Evolutionary conservation across 2,113 vertebrate genomes (phyloP), one percentile per base, ranked within the genome.

Genomic region (Rhizomys pruinosus): DNA sequence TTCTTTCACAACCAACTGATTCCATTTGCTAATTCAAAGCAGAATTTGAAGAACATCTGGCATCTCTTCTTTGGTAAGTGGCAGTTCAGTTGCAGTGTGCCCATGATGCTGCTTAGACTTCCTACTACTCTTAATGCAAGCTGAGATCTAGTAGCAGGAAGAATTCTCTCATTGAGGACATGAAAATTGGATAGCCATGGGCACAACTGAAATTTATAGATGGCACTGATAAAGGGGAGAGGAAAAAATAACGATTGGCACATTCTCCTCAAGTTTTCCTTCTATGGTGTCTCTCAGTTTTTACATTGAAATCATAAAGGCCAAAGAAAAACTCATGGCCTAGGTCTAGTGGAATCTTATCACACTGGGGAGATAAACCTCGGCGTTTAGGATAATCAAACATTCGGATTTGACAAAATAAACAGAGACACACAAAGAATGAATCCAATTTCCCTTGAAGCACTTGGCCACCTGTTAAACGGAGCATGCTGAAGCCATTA

Each of bases 401-500:
- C 16, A 20, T 6, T 20, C 84, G 29, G 15, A 34, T 8, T 25
- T 23, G 63, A 73, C 11, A 78, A 44, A n/a, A 17, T 2, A 13
- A 66, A 79, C 32, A 59, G 25, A 15, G 39, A 47, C 64, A 44
- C 15, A 0, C 0, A 34, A 29, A 73, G 52, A 69, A 39, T 12
- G 12, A 37, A 66, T 8, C 1, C 11, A 5, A 63, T 42, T 78
- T 86, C n/a, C 61, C 86, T 39, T 17, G 22, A 39, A 57, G n/a
- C n/a, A 25, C 1, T 10, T 39, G 27, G 17, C n/a, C 20, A 78
- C 0, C 72, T 71, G 47, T 34, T 63, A 57, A 19, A 42, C 27
- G 2, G 17, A 9, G 12, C 25, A 10, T 6, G 13, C 1, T n/a
- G 1, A n/a, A 61, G n/a, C 57, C 42, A 3, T 12, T 11, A 39